Evolutionary conservation across 92 coral and sea anemone genomes (phyloP).

Genomic region (Phenganax subtilis): DNA sequence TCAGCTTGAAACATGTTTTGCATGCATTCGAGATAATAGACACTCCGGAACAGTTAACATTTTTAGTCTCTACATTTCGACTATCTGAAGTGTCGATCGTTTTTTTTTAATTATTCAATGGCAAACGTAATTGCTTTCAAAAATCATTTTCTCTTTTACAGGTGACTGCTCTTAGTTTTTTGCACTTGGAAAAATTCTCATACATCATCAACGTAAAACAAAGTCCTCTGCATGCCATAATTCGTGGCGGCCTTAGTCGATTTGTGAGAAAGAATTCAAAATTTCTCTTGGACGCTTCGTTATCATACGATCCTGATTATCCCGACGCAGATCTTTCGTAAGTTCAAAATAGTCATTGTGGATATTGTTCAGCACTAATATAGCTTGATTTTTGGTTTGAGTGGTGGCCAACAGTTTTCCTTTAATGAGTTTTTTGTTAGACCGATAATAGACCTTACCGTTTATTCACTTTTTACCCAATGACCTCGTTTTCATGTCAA

Average conservation of each 20-base stretch:
- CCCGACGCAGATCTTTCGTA: not conserved
- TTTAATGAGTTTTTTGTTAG: too few species aligned
- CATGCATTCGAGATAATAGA: too few species aligned
- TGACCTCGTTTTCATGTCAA: too few species aligned
- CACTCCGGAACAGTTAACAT: too few species aligned
- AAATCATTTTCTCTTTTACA: not conserved
- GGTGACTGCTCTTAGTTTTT: not conserved
- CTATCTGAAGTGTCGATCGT: too few species aligned
- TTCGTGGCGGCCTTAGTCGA: slow-evolving; percentile 31
- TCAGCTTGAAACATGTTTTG: too few species aligned
- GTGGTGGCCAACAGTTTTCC: too few species aligned
- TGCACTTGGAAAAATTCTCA: slow-evolving; percentile 2
- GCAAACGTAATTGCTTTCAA: too few species aligned
- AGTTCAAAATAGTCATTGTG: not conserved
- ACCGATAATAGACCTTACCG: too few species aligned
- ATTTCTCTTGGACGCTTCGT: slow-evolving; percentile 7
- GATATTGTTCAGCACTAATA: not conserved
- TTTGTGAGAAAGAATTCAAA: not conserved
- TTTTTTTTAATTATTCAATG: too few species aligned
- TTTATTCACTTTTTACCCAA: too few species aligned
- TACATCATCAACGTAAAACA: not conserved
- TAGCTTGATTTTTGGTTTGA: not conserved
- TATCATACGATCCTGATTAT: slow-evolving; percentile 4
- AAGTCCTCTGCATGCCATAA: slow-evolving; percentile 22
- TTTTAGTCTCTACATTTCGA: too few species aligned